Evolutionary conservation across 2,797 vertebrate species (phyloP).

Genomic region (Sebastes taczanowskii): DNA sequence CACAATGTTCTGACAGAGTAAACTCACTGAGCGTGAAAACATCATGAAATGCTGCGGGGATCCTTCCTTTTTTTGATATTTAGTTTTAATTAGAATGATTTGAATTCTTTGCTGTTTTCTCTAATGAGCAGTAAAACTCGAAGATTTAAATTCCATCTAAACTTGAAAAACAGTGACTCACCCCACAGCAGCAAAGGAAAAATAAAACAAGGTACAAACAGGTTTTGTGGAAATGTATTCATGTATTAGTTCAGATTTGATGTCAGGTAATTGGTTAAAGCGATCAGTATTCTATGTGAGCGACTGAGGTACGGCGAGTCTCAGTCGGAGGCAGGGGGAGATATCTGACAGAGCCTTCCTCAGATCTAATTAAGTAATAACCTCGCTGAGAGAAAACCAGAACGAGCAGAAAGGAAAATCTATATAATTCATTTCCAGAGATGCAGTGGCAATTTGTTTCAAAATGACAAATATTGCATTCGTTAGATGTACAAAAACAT

Average conservation of each 20-base stretch:
- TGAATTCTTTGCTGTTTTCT: not conserved
- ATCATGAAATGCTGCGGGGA: not conserved
- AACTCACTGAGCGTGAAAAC: not conserved
- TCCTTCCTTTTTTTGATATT: not conserved
- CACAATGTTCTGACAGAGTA: too few relatives aligned
- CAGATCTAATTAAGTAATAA: conserved; percentile 71
- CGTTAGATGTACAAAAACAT: conserved; percentile 50
- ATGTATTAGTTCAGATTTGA: conserved; percentile 29
- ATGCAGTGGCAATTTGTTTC: conserved; percentile 62
- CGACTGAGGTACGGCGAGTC: conserved; percentile 15
- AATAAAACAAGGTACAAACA: not conserved
- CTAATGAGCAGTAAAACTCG: not conserved
- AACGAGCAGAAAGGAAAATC: conserved; percentile 59
- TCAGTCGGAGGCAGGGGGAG: conserved; percentile 21
- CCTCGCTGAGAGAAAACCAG: conserved; percentile 53
- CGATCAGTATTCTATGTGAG: conserved; percentile 40
- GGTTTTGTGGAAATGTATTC: conserved; percentile 30
- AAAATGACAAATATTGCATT: conserved; percentile 58
- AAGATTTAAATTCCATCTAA: not conserved
- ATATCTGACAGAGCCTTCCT: conserved; percentile 44
- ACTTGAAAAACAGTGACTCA: not conserved
- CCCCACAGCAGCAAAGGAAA: not conserved
- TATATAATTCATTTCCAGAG: conserved; percentile 70
- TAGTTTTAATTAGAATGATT: conserved; percentile 25
- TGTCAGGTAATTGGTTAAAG: conserved; percentile 54